Evolutionary conservation across 2,113 vertebrate genomes (phyloP).

Genomic region (Vulpes lagopus): DNA sequence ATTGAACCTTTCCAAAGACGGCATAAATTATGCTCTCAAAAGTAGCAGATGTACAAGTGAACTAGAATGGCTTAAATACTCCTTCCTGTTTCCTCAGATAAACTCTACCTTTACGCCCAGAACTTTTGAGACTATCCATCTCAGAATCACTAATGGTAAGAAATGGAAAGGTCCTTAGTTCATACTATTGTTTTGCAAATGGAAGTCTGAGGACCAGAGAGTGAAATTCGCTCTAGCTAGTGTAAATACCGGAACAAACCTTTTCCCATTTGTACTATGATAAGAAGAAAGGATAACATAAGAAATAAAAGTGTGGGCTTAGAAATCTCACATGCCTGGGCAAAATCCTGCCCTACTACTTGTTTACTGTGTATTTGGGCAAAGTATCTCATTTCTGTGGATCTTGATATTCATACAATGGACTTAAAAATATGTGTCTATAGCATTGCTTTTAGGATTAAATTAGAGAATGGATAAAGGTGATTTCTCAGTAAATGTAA

Average conservation of each 20-base stretch:
- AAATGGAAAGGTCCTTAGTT: background rate
- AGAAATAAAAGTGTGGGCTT: background rate
- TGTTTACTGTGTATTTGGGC: background rate
- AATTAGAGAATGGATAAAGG: background rate
- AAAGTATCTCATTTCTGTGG: background rate
- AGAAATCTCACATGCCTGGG: background rate
- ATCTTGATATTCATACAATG: background rate
- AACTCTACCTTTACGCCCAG: background rate
- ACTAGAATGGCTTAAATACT: background rate
- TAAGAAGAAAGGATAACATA: background rate
- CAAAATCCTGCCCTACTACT: background rate
- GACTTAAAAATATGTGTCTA: background rate
- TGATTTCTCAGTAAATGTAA: background rate
- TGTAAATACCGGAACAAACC: background rate
- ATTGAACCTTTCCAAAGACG: background rate
- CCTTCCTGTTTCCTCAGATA: background rate
- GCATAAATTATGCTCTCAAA: background rate
- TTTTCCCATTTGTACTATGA: background rate
- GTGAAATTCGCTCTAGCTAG: background rate
- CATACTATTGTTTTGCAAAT: background rate
- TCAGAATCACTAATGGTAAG: background rate
- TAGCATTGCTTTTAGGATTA: background rate
- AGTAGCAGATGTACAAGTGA: background rate
- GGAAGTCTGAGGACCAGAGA: background rate
- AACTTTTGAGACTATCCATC: background rate